Evolutionary conservation across 2,797 vertebrate genomes (phyloP), one percentile per base, ranked within the genome.

Genomic region (Enteromius afrohamiltoni): DNA sequence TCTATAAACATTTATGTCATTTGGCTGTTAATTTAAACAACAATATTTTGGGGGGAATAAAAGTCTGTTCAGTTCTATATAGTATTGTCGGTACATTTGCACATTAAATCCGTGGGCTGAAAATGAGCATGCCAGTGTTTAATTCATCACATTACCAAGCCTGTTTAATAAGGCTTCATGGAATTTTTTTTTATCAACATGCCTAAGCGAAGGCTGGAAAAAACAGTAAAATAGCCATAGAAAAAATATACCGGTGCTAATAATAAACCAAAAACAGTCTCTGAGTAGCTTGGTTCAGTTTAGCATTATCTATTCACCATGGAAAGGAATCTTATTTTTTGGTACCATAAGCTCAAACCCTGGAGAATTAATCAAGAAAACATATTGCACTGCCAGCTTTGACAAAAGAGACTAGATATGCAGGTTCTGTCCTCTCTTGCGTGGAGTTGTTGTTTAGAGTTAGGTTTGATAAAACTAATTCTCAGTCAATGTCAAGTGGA

Each of bases 121-220:
- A 47, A 62, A 62, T 62, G 68, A 62, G 53, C 26, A 14, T 23
- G 29, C 40, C 79, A 10, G 45, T 49, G 40, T 62, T 62, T 73
- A 34, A 62, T 49, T 34, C 4, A 64, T 73, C 29, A 73, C 42
- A 49, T 81, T 49, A 49, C 26, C 19, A 9, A 21, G 19, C 53
- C 55, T 34, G 21, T 70, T 62, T 73, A 62, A 73, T 62, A 21
- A 81, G 8, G 26, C 55, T 34, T 64, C 69, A 23, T 73, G 53
- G 19, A 19, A n/a, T 60, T n/a, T 81, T 71, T 58, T 21, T 80
- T 62, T 73, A 73, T 81, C 34, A 81, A 73, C 42, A 49, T 81
- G 3, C 19, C 42, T 73, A 49, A 73, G 34, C 19, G 29, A 31
- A 73, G 23, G 21, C 62, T 26, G 26, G 37, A 71, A 47, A 70